Conservation (phyloP, 2,797 vertebrate species). For the Oreochromis mossambicus region DNA sequence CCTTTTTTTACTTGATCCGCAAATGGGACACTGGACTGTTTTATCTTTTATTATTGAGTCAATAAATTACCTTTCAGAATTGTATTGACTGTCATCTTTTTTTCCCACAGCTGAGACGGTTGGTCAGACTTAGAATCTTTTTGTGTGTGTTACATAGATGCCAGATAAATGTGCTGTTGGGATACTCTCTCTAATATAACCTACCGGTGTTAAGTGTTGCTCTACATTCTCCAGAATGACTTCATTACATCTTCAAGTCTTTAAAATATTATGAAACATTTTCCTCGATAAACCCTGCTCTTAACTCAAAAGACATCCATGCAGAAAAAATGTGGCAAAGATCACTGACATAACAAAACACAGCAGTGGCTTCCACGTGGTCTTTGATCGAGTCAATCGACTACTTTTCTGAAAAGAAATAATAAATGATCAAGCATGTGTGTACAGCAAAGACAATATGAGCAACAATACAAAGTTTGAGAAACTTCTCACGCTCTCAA, state of each 20-base stretch:
- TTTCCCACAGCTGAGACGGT: no score
- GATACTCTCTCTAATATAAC: no score
- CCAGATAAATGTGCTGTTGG: no score
- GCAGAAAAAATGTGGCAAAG: no score
- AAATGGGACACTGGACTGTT: no score
- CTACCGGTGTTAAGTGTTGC: no score
- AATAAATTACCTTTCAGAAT: no score
- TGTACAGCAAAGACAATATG: neutral
- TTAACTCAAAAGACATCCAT: neutral
- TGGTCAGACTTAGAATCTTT: no score
- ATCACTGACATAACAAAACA: rapidly evolving
- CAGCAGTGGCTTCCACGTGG: neutral
- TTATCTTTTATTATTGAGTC: no score
- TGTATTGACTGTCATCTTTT: no score
- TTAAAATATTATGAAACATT: neutral
- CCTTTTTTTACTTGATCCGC: rapidly evolving
- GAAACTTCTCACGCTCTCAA: neutral
- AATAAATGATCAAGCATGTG: neutral
- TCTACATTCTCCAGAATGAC: rapidly evolving
- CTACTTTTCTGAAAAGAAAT: rapidly evolving
- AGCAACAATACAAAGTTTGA: neutral
- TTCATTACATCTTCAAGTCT: neutral
- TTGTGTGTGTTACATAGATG: no score
- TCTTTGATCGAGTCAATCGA: rapidly evolving
- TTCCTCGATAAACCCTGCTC: neutral